Evolutionary conservation across 2,888 invertebrate species (phyloP).

Genomic region (Cantharis lateralis): DNA sequence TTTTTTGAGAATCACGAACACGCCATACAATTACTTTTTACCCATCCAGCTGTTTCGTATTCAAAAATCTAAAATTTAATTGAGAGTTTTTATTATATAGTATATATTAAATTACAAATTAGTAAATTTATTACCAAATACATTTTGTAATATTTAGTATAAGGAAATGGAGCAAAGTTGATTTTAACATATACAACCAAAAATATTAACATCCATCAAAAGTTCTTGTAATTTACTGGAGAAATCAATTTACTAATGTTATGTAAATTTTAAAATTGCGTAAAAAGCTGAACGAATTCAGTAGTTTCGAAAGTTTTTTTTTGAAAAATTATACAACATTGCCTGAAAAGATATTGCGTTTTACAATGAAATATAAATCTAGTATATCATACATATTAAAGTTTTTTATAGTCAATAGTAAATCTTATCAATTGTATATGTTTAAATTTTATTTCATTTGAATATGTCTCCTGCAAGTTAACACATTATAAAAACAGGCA

Average conservation of each 20-base stretch:
- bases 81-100: neutral
- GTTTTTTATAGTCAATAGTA: neutral
- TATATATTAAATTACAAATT: neutral
- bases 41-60: neutral
- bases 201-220: neutral
- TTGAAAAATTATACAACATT: neutral
- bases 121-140: neutral
- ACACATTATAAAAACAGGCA: neutral
- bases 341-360: neutral
- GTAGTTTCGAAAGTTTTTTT: neutral
- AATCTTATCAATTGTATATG: neutral
- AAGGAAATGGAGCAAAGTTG: neutral
- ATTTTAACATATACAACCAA: neutral
- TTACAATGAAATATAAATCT: neutral
- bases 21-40: neutral
- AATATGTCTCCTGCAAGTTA: neutral
- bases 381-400: neutral
- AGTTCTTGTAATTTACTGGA: neutral
- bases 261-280: neutral
- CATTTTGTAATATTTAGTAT: neutral
- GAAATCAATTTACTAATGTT: neutral
- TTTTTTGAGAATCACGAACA: neutral
- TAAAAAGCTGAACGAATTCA: neutral
- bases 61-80: neutral
- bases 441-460: conserved; percentile 3